phyloP scores from a whole-genome alignment of 2,888 invertebrate genomes.

The Platynereis dumerilii region DNA sequence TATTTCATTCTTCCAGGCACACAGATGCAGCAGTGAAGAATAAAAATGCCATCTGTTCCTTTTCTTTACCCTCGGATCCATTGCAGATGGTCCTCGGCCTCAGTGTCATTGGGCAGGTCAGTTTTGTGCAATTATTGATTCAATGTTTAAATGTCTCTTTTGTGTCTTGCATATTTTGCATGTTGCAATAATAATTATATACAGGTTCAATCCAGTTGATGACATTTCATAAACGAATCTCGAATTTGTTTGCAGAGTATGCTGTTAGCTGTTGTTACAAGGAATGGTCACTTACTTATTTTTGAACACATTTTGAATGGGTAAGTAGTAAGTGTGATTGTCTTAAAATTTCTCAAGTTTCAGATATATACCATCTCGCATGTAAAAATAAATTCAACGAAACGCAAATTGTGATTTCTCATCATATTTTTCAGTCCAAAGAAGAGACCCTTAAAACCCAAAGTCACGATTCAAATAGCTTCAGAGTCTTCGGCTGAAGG shows the following conservation, averaged over 20 bases:
- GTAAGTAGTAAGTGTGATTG: slow-evolving; percentile 63
- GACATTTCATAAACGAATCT: no score
- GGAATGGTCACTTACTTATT: slow-evolving; percentile 80
- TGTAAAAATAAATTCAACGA: no score
- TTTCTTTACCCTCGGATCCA: slow-evolving; percentile 56
- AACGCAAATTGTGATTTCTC: no score
- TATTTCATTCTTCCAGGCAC: slow-evolving; percentile 22
- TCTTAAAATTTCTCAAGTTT: background rate
- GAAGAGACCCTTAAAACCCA: slow-evolving; percentile 54
- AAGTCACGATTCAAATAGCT: slow-evolving; percentile 49
- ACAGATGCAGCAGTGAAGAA: slow-evolving; percentile 28
- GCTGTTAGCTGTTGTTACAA: slow-evolving; percentile 69
- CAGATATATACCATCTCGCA: no score
- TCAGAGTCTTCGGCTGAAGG: slow-evolving; percentile 35
- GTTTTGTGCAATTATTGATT: background rate
- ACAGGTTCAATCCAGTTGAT: no score
- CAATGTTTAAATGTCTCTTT: background rate
- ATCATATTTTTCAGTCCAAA: slow-evolving; percentile 46
- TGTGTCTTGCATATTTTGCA: no score
- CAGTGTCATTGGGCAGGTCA: slow-evolving; percentile 26
- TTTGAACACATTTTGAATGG: slow-evolving; percentile 81
- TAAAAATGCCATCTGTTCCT: slow-evolving; percentile 52
- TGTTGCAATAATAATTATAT: no score
- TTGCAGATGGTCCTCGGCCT: slow-evolving; percentile 41
- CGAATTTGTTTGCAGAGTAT: slow-evolving; percentile 43